Conservation (phyloP, 2,113 vertebrate species). For the Centropristis striata region DNA sequence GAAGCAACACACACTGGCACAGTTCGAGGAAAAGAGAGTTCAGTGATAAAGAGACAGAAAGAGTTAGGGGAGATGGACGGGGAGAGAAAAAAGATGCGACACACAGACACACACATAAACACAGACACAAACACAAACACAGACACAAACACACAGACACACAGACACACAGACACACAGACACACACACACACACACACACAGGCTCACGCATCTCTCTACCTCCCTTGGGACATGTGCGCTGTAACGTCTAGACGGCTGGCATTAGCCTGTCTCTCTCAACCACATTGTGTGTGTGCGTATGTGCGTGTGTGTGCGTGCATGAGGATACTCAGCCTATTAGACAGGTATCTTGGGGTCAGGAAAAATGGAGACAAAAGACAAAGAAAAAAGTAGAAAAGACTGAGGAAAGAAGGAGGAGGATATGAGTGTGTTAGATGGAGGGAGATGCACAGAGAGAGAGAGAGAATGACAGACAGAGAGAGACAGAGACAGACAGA, state of each 20-base stretch:
- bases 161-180: neutral
- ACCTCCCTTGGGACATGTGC: slow-evolving; percentile 54
- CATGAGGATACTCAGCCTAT: slow-evolving; percentile 21
- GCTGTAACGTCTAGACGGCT: slow-evolving; percentile 73
- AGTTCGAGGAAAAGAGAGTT: slow-evolving; percentile 43
- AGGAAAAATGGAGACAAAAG: neutral
- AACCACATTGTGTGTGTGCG: slow-evolving; percentile 15
- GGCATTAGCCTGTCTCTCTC: slow-evolving; percentile 62
- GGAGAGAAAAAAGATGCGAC: slow-evolving; percentile 27
- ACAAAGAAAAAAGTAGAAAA: slow-evolving; percentile 8
- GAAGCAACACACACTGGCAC: slow-evolving; percentile 24
- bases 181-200: slow-evolving; percentile 4
- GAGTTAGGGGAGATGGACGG: slow-evolving; percentile 20
- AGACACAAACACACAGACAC: slow-evolving; percentile 22
- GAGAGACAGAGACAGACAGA: slow-evolving; percentile 14
- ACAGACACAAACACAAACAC: no score
- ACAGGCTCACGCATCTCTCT: slow-evolving; percentile 16
- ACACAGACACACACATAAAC: neutral
- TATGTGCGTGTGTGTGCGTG: slow-evolving; percentile 6
- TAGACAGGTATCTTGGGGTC: slow-evolving; percentile 44
- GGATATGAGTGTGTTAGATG: slow-evolving; percentile 34
- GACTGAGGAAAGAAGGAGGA: slow-evolving; percentile 26
- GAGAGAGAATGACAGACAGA: slow-evolving; percentile 22
- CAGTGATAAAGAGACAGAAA: slow-evolving; percentile 41
- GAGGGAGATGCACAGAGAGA: slow-evolving; percentile 25